Evolutionary conservation across 1,140 invertebrate genomes (phyloP).

Genomic region (Drosophila sturtevanti): DNA sequence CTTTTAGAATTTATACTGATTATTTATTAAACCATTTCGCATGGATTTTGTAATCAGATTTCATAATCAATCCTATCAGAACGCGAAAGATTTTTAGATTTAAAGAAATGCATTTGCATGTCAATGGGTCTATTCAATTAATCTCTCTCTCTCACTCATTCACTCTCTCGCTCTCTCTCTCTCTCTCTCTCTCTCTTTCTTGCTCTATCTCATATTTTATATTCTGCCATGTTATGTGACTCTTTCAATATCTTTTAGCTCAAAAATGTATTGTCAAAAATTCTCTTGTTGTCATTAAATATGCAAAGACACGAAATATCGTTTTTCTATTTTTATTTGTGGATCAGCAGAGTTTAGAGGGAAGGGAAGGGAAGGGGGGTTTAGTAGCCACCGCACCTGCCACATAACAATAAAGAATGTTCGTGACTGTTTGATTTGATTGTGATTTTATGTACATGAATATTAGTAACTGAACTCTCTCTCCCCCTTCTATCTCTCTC

Average conservation of each 20-base stretch:
- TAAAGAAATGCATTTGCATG: neutral
- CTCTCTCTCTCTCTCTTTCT: neutral
- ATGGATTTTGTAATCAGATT: neutral
- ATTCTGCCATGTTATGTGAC: neutral
- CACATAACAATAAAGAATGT: neutral
- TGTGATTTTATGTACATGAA: conserved; percentile 6
- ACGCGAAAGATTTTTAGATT: neutral
- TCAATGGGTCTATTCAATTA: neutral
- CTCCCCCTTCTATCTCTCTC: neutral
- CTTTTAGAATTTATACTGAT: conserved; percentile 12
- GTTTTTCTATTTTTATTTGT: neutral
- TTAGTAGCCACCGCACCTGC: conserved; percentile 8
- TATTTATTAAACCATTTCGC: neutral
- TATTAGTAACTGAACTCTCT: conserved; percentile 3
- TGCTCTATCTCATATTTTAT: neutral
- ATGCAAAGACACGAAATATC: conserved; percentile 49
- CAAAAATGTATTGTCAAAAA: conserved; percentile 1
- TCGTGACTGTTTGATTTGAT: neutral
- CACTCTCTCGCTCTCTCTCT: neutral
- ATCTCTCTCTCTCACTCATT: neutral
- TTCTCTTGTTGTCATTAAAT: conserved; percentile 38
- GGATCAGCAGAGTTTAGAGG: neutral
- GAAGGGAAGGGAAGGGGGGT: neutral
- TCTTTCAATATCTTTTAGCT: neutral
- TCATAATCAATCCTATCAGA: neutral